Conservation (phyloP, 2,888 invertebrate species). For the Branchinecta sandiegonensis region DNA sequence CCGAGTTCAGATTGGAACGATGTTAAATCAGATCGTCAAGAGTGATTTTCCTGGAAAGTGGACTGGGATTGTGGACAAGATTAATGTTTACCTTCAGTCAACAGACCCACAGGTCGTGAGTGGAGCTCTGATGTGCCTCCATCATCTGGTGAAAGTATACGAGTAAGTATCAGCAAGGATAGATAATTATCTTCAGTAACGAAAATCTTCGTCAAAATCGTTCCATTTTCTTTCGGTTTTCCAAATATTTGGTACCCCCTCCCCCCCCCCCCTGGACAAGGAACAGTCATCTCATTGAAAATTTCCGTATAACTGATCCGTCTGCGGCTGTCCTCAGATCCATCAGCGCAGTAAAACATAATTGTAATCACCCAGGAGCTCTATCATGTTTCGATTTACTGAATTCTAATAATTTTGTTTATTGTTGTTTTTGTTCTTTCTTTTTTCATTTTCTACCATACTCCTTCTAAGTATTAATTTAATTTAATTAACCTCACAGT, state of each 20-base stretch:
- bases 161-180: conserved; percentile 41
- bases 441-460: too few relatives aligned
- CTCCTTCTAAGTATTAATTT: too few relatives aligned
- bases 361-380: too few relatives aligned
- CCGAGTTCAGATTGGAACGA: conserved; percentile 73
- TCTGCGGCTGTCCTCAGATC: too few relatives aligned
- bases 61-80: conserved; percentile 91
- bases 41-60: conserved; percentile 88
- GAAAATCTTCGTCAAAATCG: background rate
- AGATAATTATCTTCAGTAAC: background rate
- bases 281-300: too few relatives aligned
- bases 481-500: too few relatives aligned
- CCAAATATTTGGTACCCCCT: background rate
- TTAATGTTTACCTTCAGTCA: conserved; percentile 79
- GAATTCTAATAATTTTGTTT: too few relatives aligned
- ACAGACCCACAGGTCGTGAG: conserved; percentile 75
- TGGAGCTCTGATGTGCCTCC: conserved; percentile 76
- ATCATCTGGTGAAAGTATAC: conserved; percentile 83
- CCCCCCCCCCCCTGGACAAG: background rate
- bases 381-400: too few relatives aligned
- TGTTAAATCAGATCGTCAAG: conserved; percentile 81
- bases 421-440: too few relatives aligned
- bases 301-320: too few relatives aligned
- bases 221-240: conserved; percentile 1
- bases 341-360: too few relatives aligned